Conservation (phyloP, 2,113 vertebrate species). For the Scatophagus argus region DNA sequence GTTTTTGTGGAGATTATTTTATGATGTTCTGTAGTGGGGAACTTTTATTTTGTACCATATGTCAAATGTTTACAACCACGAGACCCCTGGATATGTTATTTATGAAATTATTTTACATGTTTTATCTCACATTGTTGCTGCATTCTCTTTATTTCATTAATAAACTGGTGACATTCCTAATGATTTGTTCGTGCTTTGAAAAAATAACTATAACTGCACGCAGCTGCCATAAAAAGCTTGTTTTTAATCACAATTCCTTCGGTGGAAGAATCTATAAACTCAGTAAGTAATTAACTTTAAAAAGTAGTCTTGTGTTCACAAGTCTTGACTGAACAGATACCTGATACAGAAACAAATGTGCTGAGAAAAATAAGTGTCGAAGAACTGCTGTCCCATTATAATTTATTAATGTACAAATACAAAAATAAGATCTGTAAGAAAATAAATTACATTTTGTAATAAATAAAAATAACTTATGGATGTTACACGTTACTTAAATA, state of each 20-base stretch:
- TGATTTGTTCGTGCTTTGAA: neutral
- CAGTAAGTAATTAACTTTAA: neutral
- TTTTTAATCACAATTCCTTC: neutral
- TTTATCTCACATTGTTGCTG: constrained; percentile 40
- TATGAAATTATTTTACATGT: constrained; percentile 80
- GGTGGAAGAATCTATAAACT: neutral
- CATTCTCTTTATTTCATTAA: neutral
- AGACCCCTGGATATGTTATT: constrained; percentile 70
- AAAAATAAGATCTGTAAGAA: constrained; percentile 8
- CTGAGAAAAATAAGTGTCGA: neutral
- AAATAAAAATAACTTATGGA: constrained; percentile 45
- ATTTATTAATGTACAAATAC: constrained; percentile 64
- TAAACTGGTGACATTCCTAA: neutral
- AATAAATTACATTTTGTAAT: constrained; percentile 53
- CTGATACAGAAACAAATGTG: neutral
- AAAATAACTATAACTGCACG: neutral
- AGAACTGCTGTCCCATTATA: neutral
- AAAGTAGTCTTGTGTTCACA: neutral
- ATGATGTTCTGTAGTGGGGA: constrained; percentile 49
- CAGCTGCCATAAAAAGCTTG: neutral
- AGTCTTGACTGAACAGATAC: neutral
- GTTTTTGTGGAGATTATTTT: constrained; percentile 42
- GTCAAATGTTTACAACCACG: constrained; percentile 73
- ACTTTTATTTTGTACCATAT: constrained; percentile 67
- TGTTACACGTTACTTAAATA: too few relatives aligned